Evolutionary conservation across 2,113 vertebrate genomes (phyloP).

Genomic region (Limanda limanda): DNA sequence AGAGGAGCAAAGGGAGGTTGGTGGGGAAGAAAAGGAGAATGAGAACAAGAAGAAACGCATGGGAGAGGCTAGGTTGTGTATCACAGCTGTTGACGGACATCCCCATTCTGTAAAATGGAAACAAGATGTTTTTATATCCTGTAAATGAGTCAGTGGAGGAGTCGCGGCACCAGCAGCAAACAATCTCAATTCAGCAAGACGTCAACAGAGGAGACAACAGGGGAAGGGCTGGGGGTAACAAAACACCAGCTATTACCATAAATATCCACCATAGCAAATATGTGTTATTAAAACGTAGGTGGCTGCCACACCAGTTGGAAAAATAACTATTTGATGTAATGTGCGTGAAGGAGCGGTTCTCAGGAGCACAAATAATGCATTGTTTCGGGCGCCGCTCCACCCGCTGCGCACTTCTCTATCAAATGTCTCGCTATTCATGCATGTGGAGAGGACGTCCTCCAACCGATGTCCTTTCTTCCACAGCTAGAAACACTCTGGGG

Average conservation of each 20-base stretch:
- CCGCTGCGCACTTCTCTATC: conserved; percentile 43
- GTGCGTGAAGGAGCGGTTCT: conserved; percentile 32
- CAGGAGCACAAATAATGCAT: conserved; percentile 56
- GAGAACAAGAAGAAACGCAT: conserved; percentile 24
- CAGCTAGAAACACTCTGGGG: conserved; percentile 31
- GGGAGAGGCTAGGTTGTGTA: not conserved
- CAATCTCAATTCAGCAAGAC: conserved; percentile 61
- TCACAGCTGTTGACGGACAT: conserved; percentile 21
- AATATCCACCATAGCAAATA: conserved; percentile 42
- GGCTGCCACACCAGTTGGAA: conserved; percentile 39
- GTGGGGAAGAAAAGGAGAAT: conserved; percentile 36
- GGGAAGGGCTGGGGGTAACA: not conserved
- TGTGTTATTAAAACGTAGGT: conserved; percentile 31
- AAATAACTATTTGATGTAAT: conserved; percentile 55
- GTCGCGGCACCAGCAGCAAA: conserved; percentile 36
- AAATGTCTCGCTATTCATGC: conserved; percentile 59
- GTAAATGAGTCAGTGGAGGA: conserved; percentile 37
- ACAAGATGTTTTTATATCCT: conserved; percentile 44
- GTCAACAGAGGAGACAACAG: conserved; percentile 21
- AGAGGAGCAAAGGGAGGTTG: conserved; percentile 44
- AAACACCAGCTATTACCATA: conserved; percentile 39
- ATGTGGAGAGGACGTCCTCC: conserved; percentile 67
- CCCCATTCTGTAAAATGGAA: conserved; percentile 35
- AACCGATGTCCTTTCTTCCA: conserved; percentile 61
- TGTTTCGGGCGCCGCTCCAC: conserved; percentile 24